Evolutionary conservation across 1,140 invertebrate genomes (phyloP).

Genomic region (Drosophila jambulina): DNA sequence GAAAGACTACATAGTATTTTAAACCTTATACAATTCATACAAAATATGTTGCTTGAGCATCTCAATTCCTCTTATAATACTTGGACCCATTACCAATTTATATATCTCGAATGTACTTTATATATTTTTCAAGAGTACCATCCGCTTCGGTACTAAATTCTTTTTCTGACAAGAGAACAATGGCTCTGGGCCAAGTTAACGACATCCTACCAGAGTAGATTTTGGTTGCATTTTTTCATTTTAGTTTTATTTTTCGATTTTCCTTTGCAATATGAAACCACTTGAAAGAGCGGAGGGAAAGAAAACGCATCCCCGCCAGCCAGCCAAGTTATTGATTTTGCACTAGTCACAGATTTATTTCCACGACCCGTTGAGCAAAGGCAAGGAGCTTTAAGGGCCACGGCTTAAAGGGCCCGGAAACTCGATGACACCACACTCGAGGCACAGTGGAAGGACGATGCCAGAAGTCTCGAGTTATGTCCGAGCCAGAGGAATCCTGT

Average conservation of each 20-base stretch:
- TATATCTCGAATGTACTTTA: neutral
- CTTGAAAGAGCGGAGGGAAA: slow-evolving; percentile 47
- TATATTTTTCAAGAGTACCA: slow-evolving; percentile 18
- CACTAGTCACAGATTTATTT: slow-evolving; percentile 73
- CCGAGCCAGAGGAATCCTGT: slow-evolving; percentile 65
- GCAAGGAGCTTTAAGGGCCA: slow-evolving; percentile 22
- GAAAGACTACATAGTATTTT: neutral
- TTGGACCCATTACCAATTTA: neutral
- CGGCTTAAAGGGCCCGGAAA: slow-evolving; percentile 47
- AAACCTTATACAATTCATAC: too few species aligned
- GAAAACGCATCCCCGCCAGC: slow-evolving; percentile 21
- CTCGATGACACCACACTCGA: slow-evolving; percentile 42
- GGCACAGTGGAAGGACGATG: slow-evolving; percentile 14
- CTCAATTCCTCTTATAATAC: neutral
- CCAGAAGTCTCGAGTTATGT: slow-evolving; percentile 58
- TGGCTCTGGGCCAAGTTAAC: slow-evolving; percentile 44
- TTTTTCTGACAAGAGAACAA: slow-evolving; percentile 14
- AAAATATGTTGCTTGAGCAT: neutral
- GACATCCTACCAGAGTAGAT: slow-evolving; percentile 32
- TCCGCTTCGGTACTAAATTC: slow-evolving; percentile 11
- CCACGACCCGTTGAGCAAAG: slow-evolving; percentile 4
- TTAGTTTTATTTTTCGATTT: slow-evolving; percentile 30
- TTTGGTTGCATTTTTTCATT: slow-evolving; percentile 43
- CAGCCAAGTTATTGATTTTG: slow-evolving; percentile 69
- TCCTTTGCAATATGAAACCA: slow-evolving; percentile 63